phyloP scores from a whole-genome alignment of 2,888 invertebrate species.

The Germaria angustata region DNA sequence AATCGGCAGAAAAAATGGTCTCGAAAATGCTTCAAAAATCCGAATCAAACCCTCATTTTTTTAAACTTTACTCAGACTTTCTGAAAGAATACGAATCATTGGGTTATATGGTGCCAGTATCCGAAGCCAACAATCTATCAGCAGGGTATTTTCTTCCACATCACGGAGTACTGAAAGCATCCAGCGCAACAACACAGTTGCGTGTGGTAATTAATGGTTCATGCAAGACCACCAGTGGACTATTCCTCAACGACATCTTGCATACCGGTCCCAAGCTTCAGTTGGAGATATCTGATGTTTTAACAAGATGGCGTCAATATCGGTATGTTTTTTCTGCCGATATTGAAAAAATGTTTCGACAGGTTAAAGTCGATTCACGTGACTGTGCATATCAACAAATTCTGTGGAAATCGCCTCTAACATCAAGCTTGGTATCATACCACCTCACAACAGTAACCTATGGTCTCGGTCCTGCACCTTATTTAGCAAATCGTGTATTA shows the following conservation, averaged over 20 bases:
- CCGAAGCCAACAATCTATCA: background rate
- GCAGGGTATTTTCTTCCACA: conserved; percentile 15
- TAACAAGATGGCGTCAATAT: conserved; percentile 23
- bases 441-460: conserved; percentile 20
- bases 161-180: conserved; percentile 15
- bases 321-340: conserved; percentile 41
- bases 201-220: conserved; percentile 38
- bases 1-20: conserved; percentile 3
- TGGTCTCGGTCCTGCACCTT: conserved; percentile 24
- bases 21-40: conserved; percentile 4
- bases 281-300: conserved; percentile 37
- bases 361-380: conserved; percentile 1
- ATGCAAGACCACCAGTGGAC: conserved; percentile 24
- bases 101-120: conserved; percentile 5
- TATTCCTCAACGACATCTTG: conserved; percentile 48
- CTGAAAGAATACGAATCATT: background rate
- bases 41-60: background rate
- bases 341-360: conserved; percentile 48
- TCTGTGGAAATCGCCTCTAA: background rate
- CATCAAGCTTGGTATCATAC: background rate
- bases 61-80: background rate
- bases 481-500: conserved; percentile 27
- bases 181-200: conserved; percentile 28
- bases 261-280: conserved; percentile 34
- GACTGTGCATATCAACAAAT: conserved; percentile 19